Base-by-base conservation (phyloP, 2,888 invertebrate genomes). In the Hypomecis atomaria region DNA sequence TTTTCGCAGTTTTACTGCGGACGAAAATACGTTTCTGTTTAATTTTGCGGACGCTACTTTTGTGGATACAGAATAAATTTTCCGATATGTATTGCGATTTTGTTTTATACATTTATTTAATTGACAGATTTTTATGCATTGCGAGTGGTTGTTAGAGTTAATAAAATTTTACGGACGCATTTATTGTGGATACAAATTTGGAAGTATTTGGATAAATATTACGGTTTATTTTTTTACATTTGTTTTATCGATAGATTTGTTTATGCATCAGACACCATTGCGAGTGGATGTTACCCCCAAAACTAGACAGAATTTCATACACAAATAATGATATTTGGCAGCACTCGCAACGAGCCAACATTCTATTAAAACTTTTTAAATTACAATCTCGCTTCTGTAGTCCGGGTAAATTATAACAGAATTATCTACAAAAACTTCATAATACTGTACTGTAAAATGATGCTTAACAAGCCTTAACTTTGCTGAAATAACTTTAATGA, bases 321-420 rank as follows among this genome's bases (percentile, higher is more conserved):
- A 43, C 34, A 43, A 43, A 36, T 54, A 54, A 54, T 13, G 52
- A 42, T 47, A 57, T 57, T 62, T 57, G 45, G 62, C 57, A 62
- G 49, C 49, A 56, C 56, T 45, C 44, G 36, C 50, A 37, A 40
- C 42, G 62, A 62, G 52, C 53, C 57, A 58, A 62, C 57, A 42
- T 58, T 58, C 47, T 48, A 57, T 62, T 57, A 53, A 62, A 62
- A 62, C 62, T 58, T 62, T 62, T 57, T 53, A 48, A 58, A 62
- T 58, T 58, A 58, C 52, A 62, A 62, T 58, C 42, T 62, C 52
- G 40, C 53, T 56, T 37, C 55, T 45, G 23, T 34, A 45, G 56
- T 40, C 40, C 52, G 36, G 40, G 52, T 13, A 45, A 52, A 62
- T 45, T 52, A 45, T 47, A 57, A 62, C 52, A 45, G 44, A 57